Percentiles rank a stretch among this genome's conserved stretches.
Conservation (phyloP, 2,888 invertebrate genomes). For the Philaethria dido region DNA sequence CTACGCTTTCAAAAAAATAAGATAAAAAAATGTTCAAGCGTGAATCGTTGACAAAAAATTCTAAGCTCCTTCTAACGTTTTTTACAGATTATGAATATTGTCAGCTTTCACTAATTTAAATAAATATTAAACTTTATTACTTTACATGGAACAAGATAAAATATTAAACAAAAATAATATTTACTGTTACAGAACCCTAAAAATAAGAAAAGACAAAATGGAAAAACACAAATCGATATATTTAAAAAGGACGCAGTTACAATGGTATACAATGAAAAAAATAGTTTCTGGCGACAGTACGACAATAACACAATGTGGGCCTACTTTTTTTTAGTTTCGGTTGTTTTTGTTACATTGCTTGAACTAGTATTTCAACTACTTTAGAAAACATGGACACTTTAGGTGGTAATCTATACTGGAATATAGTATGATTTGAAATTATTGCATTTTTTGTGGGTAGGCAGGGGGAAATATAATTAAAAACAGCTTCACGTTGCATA, state of each 20-base stretch:
- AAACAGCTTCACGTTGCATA: no score
- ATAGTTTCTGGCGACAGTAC: slow-evolving; percentile 71
- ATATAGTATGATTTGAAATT: no score
- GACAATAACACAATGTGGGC: slow-evolving; percentile 53
- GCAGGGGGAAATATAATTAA: no score
- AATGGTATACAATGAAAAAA: slow-evolving; percentile 70
- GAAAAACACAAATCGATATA: slow-evolving; percentile 59
- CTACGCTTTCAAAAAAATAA: slow-evolving; percentile 65
- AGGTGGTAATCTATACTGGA: background rate
- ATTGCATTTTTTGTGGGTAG: no score
- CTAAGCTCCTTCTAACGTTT: background rate
- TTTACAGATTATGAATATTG: background rate
- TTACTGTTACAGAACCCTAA: slow-evolving; percentile 52
- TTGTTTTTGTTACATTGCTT: slow-evolving; percentile 37
- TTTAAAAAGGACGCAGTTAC: slow-evolving; percentile 71
- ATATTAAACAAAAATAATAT: background rate
- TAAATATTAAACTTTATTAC: background rate
- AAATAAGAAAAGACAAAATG: slow-evolving; percentile 48
- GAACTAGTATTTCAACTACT: slow-evolving; percentile 37
- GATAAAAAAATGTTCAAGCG: slow-evolving; percentile 47
- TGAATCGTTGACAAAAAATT: slow-evolving; percentile 26
- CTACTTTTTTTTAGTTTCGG: slow-evolving; percentile 10
- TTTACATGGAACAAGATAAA: background rate
- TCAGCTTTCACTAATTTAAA: background rate
- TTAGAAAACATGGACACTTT: background rate